phyloP scores from a whole-genome alignment of 2,113 vertebrate species.

The Phoxinus phoxinus region DNA sequence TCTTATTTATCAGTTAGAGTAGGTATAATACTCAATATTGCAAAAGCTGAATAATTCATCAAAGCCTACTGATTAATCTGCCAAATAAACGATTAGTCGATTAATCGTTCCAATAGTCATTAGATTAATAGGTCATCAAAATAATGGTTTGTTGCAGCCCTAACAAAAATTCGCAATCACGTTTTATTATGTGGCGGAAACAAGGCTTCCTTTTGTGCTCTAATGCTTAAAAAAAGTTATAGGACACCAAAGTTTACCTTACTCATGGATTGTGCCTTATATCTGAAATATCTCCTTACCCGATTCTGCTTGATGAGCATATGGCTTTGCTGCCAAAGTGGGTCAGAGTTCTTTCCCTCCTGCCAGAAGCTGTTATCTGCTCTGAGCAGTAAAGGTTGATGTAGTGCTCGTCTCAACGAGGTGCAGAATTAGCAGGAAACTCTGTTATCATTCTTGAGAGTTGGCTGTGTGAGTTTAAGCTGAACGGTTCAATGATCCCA shows the following conservation, averaged over 20 bases:
- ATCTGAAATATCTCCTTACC: background rate
- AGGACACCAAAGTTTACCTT: background rate
- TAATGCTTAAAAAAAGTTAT: background rate
- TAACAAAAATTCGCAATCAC: too few relatives aligned
- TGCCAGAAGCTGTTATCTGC: slow-evolving; percentile 18
- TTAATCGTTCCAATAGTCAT: too few relatives aligned
- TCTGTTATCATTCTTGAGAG: slow-evolving; percentile 30
- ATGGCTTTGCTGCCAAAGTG: background rate
- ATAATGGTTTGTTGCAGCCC: too few relatives aligned
- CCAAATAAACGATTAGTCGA: too few relatives aligned
- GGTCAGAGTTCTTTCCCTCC: background rate
- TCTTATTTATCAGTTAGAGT: too few relatives aligned
- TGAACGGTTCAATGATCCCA: slow-evolving; percentile 3
- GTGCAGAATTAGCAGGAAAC: slow-evolving; percentile 27
- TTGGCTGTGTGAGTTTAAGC: slow-evolving; percentile 14
- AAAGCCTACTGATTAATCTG: too few relatives aligned
- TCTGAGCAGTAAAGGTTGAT: background rate
- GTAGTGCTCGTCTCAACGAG: background rate
- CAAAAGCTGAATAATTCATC: too few relatives aligned
- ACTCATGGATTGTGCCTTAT: background rate
- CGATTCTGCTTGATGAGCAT: slow-evolving; percentile 3
- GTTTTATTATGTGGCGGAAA: too few relatives aligned
- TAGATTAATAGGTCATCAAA: too few relatives aligned
- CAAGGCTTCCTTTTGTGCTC: too few relatives aligned
- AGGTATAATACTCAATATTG: too few relatives aligned